Evolutionary conservation across 2,888 invertebrate species (phyloP), one percentile per base, ranked within the genome.

Genomic region (Andrena hattorfiana): DNA sequence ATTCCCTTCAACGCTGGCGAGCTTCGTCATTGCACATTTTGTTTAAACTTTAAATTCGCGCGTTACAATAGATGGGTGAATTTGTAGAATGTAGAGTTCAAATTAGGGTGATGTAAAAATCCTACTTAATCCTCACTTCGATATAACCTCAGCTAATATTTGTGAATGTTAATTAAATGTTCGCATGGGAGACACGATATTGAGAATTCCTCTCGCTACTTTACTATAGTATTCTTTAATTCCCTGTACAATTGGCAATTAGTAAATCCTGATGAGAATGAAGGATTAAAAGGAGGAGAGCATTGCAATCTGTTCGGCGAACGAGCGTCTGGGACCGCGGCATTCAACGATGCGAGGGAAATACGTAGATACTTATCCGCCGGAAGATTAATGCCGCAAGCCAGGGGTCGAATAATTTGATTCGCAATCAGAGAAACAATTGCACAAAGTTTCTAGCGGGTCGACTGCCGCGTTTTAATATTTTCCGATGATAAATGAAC

Each of bases 401-500:
- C 8, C 20, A 30, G 23, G 20, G 13, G 16, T 59, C 56, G 68
- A 48, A 69, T 78, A 56, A 68, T 64, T 69, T 10, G 59, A 76
- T 49, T 51, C 35, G 26, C 26, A 56, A 69, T 77, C 59, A 48
- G 8, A 8, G 23, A 77, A 70, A 79, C 77, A 70, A 70, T 77
- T 77, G 30, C 69, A 42, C 8, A 42, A 26, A 69, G 23, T 70
- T 70, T 30, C 48, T 56, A 54, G 42, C 48, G 16, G 28, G 26
- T 23, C 35, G 32, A 8, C 32, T 16, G 16, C 10, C n/a, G 16
- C 32, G 26, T 30, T 56, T 78, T 78, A 74, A 78, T 68, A 63
- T 48, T 56, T 56, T 2, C 8, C 54, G 20, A 42, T 69, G 79
- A 79, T 79, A 76, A 79, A 79, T 79, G 69, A 28, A 67, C 30